Evolutionary conservation across 2,797 vertebrate genomes (phyloP).

Genomic region (Buceros bicornis): DNA sequence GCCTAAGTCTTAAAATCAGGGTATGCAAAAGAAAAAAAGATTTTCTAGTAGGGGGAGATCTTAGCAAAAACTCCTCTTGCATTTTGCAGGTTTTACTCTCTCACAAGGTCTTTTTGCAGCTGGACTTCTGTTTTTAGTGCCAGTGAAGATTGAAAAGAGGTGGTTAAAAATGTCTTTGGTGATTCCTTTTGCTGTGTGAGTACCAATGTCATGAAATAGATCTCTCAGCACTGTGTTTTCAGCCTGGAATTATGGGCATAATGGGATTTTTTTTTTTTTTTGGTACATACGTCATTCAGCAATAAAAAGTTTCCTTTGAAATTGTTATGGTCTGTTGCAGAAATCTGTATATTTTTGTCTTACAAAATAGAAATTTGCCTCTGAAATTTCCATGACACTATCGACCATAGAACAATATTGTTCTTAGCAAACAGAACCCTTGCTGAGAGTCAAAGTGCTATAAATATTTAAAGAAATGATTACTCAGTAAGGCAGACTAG

Average conservation of each 20-base stretch:
- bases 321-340: neutral
- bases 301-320: neutral
- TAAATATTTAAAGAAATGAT: conserved; percentile 70
- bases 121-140: neutral
- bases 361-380: conserved; percentile 13
- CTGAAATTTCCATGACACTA: conserved; percentile 36
- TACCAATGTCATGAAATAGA: neutral
- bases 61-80: neutral
- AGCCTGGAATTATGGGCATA: neutral
- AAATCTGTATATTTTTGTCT: neutral
- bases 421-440: conserved; percentile 49
- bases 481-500: conserved; percentile 27
- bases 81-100: neutral
- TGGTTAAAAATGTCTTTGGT: neutral
- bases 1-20: neutral
- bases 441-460: conserved; percentile 48
- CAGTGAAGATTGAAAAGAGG: neutral
- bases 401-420: conserved; percentile 16
- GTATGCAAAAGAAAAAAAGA: neutral
- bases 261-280: neutral
- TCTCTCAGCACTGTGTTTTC: neutral
- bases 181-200: neutral
- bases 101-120: neutral
- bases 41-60: neutral
- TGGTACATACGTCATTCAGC: neutral